A percentile compares a stretch with the other conserved stretches of the same genome.
Conservation (phyloP, 2,797 vertebrate genomes). For the Sebastolobus altivelis region DNA sequence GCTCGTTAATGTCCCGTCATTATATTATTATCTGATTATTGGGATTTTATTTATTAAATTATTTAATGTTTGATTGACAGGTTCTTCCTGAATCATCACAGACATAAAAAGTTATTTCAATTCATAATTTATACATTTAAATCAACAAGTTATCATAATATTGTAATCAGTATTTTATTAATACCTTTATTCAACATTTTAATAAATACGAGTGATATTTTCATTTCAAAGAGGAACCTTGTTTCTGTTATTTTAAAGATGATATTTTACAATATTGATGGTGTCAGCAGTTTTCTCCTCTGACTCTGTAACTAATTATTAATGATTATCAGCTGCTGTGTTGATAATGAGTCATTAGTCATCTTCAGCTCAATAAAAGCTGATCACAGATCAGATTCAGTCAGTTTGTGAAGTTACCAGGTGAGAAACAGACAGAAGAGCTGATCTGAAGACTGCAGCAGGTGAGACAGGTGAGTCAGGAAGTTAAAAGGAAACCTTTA, state of each 20-base stretch:
- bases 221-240: too few relatives aligned
- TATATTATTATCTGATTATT: too few relatives aligned
- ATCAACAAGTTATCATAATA: background rate
- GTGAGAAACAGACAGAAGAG: too few relatives aligned
- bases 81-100: too few relatives aligned
- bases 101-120: too few relatives aligned
- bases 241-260: background rate
- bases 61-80: background rate
- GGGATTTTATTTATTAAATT: too few relatives aligned
- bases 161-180: background rate
- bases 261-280: background rate
- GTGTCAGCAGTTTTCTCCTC: background rate
- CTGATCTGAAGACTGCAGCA: background rate
- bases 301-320: background rate
- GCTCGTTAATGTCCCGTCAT: background rate
- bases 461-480: constrained; percentile 13
- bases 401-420: background rate
- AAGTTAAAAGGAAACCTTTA: too few relatives aligned
- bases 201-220: too few relatives aligned
- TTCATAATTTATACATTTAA: background rate
- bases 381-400: background rate
- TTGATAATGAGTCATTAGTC: constrained; percentile 32
- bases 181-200: background rate
- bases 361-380: constrained; percentile 38
- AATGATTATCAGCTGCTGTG: constrained; percentile 13